Evolutionary conservation across 2,113 vertebrate genomes (phyloP).

Genomic region (Vidua macroura): DNA sequence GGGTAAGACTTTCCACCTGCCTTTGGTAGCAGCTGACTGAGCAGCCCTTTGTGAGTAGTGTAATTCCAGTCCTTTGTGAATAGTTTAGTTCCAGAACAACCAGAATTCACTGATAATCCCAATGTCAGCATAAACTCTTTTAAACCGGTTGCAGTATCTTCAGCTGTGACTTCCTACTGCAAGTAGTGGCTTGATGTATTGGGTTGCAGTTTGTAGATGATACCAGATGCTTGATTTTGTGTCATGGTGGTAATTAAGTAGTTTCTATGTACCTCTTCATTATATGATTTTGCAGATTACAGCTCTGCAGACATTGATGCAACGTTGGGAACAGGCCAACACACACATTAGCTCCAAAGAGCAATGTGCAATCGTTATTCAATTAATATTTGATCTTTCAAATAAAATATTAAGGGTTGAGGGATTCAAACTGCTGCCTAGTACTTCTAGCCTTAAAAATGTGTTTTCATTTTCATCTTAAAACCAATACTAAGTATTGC

Average conservation of each 20-base stretch:
- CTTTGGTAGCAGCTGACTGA: not conserved
- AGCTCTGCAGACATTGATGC: not conserved
- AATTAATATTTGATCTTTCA: not conserved
- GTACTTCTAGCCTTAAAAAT: not conserved
- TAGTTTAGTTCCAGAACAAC: not conserved
- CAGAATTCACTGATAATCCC: not conserved
- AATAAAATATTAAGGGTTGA: not conserved
- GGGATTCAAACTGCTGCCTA: not conserved
- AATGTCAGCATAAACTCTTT: not conserved
- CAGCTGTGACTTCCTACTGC: not conserved
- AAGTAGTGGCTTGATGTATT: conserved; percentile 11
- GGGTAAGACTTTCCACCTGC: conserved; percentile 19
- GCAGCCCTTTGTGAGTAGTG: not conserved
- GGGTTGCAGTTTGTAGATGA: conserved; percentile 16
- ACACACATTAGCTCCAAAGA: not conserved
- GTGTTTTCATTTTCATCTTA: not conserved
- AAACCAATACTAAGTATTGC: not conserved
- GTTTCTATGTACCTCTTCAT: not conserved
- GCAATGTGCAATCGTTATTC: not conserved
- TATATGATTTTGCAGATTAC: not conserved
- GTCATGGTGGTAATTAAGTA: not conserved
- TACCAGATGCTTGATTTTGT: not conserved
- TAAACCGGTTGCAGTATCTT: not conserved
- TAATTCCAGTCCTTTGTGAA: not conserved
- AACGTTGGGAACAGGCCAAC: not conserved